Base-by-base conservation (phyloP, 2,888 invertebrate species). In the Anodontia alba region DNA sequence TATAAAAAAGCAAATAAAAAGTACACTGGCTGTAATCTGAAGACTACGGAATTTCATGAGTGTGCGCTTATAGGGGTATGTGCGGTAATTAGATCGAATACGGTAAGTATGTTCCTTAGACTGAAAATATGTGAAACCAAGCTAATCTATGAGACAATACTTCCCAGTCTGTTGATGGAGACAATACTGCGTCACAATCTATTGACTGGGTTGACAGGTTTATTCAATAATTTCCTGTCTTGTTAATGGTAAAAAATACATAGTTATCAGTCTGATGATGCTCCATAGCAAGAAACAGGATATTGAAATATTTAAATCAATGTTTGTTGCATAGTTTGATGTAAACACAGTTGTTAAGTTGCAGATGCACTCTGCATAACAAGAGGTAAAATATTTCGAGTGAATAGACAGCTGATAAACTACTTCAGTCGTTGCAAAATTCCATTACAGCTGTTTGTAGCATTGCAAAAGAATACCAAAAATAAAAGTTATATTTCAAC, bases 251-350 rank as follows among this genome's bases (percentile, higher is more conserved):
- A 12, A 26, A 54, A 54, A 54, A 38, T 8, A 54, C 10, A 29
- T 54, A 5, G 29, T 54, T 29, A 54, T 54, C 54, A 54, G 62
- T 23, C 31, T 33, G 62, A 62, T 33, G 33, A 33, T 20, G 62
- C 31, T 33, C 62, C 33, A 62, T 62, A 33, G 23, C 62, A 62
- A 1, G 17, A 33, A 33, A 62, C 62, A 62, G 62, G 62, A 62
- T 62, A 62, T 62, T 62, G 62, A 33, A 62, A 62, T 62, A 62
- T 62, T 62, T 62, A 31, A 33, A 33, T 62, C 62, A 62, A 62
- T 62, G 31, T 33, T 33, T 62, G 62, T 62, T 62, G 62, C 62
- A 62, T 62, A 62, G 62, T 62, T 33, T 33, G 20, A 31, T 17
- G 33, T 33, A 62, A 33, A 17, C 33, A 17, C 26, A 33, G 20